Base-by-base conservation (phyloP, 2,888 invertebrate species). In the Eilema depressum region DNA sequence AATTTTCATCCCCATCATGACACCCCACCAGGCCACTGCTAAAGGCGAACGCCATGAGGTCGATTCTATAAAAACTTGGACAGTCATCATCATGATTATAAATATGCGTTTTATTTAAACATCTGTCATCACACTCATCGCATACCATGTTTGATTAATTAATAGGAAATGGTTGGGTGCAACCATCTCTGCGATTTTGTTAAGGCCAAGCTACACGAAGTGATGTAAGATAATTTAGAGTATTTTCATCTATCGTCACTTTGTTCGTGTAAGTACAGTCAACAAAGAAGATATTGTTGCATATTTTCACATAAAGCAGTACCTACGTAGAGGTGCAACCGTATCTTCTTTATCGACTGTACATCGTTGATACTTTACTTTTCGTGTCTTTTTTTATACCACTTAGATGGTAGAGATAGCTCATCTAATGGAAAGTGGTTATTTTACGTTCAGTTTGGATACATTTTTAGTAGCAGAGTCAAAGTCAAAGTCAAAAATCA, bases 121-220 rank as follows among this genome's bases (percentile, higher is more conserved):
- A 81, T 76, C 76, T 82, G 82, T 85, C 83, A 76, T 76, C 82
- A 75, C 74, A 70, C 64, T 56, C 53, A 53, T 53, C 53, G n/a
- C 53, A 53, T n/a, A 10, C 67, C 66, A 63, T 66, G 59, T 71
- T 76, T 78, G 76, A 81, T 82, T 79, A 76, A 86, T 84, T 76
- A 68, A 70, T 68, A 61, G 59, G 63, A 33, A 59, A 68, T 75
- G 69, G 5, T 75, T 67, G 33, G 62, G 47, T 30, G 47, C 53
- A 56, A 60, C 62, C 62, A 37, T 64, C 26, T 11, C 64, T 63
- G 20, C 11, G 20, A n/a, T 28, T 47, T 11, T 57, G n/a, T 75
- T 74, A 79, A 75, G 70, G 70, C 56, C 33, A 69, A 68, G 71
- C 28, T 30, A 4, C 14, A 37, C 20, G 30, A 41, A 28, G 5